These are phyloP conservation scores for Eulemur rufifrons DNA, from an alignment of 2,113 vertebrate genomes.

Conservation along the genomic window DNA sequence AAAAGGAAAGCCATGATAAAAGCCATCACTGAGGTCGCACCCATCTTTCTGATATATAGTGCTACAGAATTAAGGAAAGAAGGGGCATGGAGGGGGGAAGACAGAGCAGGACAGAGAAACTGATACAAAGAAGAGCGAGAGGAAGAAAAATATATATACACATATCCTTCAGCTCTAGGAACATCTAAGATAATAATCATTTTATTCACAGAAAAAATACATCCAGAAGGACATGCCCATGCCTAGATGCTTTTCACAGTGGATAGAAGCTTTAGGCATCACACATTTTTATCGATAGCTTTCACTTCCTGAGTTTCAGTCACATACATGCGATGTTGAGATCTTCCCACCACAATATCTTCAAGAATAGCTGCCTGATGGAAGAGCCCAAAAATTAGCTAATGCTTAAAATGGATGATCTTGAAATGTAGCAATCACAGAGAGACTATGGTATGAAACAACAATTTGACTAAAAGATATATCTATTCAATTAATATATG, in stretches of 20 bases:
- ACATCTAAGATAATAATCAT: neutral
- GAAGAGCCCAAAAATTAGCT: neutral
- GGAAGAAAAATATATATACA: neutral
- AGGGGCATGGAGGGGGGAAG: neutral
- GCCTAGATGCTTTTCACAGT: neutral
- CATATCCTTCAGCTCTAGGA: neutral
- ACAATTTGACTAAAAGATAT: neutral
- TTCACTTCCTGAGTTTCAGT: neutral
- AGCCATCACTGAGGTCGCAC: no score
- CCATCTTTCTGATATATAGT: no score
- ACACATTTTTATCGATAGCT: neutral
- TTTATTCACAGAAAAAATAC: neutral
- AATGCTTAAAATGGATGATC: neutral
- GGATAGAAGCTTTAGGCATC: neutral
- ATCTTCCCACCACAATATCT: neutral
- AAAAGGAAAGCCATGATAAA: no score
- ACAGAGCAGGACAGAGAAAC: neutral
- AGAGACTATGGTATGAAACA: neutral
- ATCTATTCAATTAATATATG: neutral
- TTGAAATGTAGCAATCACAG: neutral
- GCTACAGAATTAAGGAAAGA: no score
- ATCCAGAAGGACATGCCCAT: neutral
- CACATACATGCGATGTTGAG: neutral
- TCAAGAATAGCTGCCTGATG: neutral
- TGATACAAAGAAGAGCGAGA: neutral